Base-by-base conservation (phyloP, 2,113 vertebrate species). In the Stercorarius parasiticus region DNA sequence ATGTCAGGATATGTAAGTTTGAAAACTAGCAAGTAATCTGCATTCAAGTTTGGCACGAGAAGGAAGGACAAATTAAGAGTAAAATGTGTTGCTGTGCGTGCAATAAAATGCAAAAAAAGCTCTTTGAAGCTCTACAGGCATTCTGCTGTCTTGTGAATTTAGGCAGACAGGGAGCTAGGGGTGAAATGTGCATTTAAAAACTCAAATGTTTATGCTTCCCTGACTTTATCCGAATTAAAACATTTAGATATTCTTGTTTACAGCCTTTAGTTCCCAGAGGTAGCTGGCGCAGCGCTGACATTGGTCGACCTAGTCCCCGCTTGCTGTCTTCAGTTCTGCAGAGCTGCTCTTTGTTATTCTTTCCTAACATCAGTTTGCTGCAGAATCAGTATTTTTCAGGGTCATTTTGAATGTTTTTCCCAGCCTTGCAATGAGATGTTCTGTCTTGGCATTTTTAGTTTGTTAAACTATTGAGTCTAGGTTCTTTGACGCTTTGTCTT, bases 31-130 rank as follows among this genome's bases (percentile, higher is more conserved):
- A 18, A 30, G 26, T 58, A 47, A 62, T 40, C 20, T 49, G 55
- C 23, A 10, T 49, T 53, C 20, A 5, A 10, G 5, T 32, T 70
- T 56, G 73, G 29, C 38, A 14, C 1, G 20, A 13, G 16, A 10
- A n/a, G 25, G 45, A 25, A 43, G 18, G 45, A 20, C 9, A 20
- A 23, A 4, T 38, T 11, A 18, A 34, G 49, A 45, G 34, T 27
- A 16, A 25, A 13, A 14, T 0, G 1, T 13, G 22, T n/a, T 69
- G 86, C 43, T 15, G 17, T 12, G 2, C 4, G 13, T n/a, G 40
- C 42, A 11, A 32, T 43, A 16, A 20, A 62, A n/a, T 17, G 53
- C 20, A 2, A 10, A 32, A 8, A 8, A 16, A 19, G 34, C 16
- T 19, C 13, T 26, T 8, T 12, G 45, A 9, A 45, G 29, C 53